A percentile compares a stretch with the other conserved stretches of the same genome.
Conservation (phyloP, 2,113 vertebrate species). For the Bubo blakistoni region DNA sequence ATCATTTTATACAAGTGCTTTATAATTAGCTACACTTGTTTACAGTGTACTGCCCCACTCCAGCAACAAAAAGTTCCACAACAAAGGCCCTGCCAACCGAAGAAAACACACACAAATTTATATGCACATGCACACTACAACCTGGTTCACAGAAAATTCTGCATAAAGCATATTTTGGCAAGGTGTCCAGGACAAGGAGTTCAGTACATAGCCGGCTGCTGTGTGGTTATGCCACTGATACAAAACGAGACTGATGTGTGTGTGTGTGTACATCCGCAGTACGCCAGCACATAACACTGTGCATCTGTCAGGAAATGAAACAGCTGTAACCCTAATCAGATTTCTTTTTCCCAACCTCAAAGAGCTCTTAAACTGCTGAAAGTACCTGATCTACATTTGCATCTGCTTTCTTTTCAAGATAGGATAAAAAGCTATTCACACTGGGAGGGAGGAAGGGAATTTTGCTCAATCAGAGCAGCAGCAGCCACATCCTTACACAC, state of each 20-base stretch:
- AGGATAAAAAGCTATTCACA: neutral
- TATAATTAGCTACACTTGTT: constrained; percentile 60
- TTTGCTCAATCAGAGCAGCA: neutral
- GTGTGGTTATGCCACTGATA: constrained; percentile 68
- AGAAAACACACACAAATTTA: neutral
- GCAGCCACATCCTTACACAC: neutral
- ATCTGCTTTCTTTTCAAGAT: neutral
- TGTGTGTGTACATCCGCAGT: constrained; percentile 55
- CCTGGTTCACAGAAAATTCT: constrained; percentile 68
- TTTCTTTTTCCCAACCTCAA: constrained; percentile 51
- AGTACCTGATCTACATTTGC: constrained; percentile 50
- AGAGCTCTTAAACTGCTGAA: constrained; percentile 38
- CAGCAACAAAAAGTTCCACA: constrained; percentile 12
- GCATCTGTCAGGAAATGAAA: constrained; percentile 70
- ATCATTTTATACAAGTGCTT: constrained; percentile 37
- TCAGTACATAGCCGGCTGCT: constrained; percentile 71
- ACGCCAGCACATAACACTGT: constrained; percentile 42
- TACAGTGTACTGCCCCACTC: constrained; percentile 27
- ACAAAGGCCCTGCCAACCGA: neutral
- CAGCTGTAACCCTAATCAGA: constrained; percentile 58
- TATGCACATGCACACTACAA: constrained; percentile 29
- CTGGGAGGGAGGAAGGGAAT: neutral
- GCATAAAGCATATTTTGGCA: constrained; percentile 74
- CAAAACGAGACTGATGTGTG: constrained; percentile 48
- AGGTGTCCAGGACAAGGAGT: constrained; percentile 77